phyloP scores from a whole-genome alignment of 2,113 vertebrate genomes.

The Oryzias curvinotus region DNA sequence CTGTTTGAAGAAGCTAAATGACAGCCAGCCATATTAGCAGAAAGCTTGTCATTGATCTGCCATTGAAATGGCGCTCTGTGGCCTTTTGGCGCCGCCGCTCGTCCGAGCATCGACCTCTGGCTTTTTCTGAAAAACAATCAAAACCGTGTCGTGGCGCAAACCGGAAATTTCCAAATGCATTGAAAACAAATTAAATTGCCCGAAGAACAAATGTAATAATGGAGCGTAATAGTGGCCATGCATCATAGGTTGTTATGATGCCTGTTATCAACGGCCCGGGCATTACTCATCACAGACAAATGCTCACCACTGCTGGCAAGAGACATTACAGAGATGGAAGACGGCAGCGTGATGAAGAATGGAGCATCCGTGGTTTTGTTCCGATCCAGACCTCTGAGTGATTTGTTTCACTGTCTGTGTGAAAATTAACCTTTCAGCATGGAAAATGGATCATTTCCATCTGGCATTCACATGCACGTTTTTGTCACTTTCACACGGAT shows the following conservation, averaged over 20 bases:
- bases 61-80: slow-evolving; percentile 7
- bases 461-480: not conserved
- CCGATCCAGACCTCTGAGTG: slow-evolving; percentile 17
- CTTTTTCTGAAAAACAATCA: slow-evolving; percentile 27
- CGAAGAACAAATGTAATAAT: slow-evolving; percentile 49
- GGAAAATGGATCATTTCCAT: slow-evolving; percentile 20
- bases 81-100: not conserved
- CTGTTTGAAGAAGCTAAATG: slow-evolving; percentile 12
- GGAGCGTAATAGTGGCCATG: slow-evolving; percentile 41
- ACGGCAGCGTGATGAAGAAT: slow-evolving; percentile 28
- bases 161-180: slow-evolving; percentile 23
- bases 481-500: no score
- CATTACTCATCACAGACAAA: slow-evolving; percentile 61
- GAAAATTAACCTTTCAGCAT: slow-evolving; percentile 5
- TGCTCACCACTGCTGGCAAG: slow-evolving; percentile 39
- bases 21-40: not conserved
- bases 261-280: slow-evolving; percentile 45
- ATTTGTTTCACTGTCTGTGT: slow-evolving; percentile 12
- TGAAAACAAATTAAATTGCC: slow-evolving; percentile 26
- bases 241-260: slow-evolving; percentile 48
- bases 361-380: slow-evolving; percentile 31
- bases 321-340: slow-evolving; percentile 42
- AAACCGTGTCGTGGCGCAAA: slow-evolving; percentile 16
- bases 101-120: slow-evolving; percentile 8
- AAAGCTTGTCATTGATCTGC: slow-evolving; percentile 9